These are phyloP conservation scores for Lydus trimaculatus DNA, from an alignment of 2,888 invertebrate genomes.

Conservation along the genomic window DNA sequence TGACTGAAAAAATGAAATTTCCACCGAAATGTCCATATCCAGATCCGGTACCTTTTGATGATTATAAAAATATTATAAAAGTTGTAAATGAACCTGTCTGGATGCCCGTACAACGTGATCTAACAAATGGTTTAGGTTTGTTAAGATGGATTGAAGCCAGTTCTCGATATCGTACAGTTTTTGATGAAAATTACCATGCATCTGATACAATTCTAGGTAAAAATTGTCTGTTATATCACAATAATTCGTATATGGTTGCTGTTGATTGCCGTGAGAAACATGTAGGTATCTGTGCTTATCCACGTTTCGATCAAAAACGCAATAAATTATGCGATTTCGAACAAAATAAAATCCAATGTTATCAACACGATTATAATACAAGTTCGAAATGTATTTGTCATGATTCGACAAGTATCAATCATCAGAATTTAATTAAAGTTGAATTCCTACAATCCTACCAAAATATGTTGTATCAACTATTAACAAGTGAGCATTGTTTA, in stretches of 20 bases:
- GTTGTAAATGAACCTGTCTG: slow-evolving; percentile 33
- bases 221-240: slow-evolving; percentile 42
- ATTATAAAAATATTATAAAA: slow-evolving; percentile 24
- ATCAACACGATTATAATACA: slow-evolving; percentile 40
- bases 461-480: slow-evolving; percentile 36
- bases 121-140: slow-evolving; percentile 39
- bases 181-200: slow-evolving; percentile 23
- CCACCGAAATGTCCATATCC: slow-evolving; percentile 42
- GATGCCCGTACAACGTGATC: slow-evolving; percentile 41
- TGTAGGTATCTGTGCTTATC: slow-evolving; percentile 43
- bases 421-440: slow-evolving; percentile 22
- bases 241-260: slow-evolving; percentile 33
- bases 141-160: slow-evolving; percentile 39
- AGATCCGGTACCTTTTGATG: slow-evolving; percentile 35
- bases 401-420: slow-evolving; percentile 12
- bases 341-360: slow-evolving; percentile 24
- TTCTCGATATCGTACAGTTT: slow-evolving; percentile 26
- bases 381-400: slow-evolving; percentile 44
- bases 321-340: slow-evolving; percentile 33
- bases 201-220: slow-evolving; percentile 34
- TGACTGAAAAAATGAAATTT: slow-evolving; percentile 32
- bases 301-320: slow-evolving; percentile 22
- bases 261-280: slow-evolving; percentile 40
- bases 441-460: slow-evolving; percentile 44
- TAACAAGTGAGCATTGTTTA: slow-evolving; percentile 34